phyloP scores from a whole-genome alignment of 2,113 vertebrate species.

The Deroptyus accipitrinus region DNA sequence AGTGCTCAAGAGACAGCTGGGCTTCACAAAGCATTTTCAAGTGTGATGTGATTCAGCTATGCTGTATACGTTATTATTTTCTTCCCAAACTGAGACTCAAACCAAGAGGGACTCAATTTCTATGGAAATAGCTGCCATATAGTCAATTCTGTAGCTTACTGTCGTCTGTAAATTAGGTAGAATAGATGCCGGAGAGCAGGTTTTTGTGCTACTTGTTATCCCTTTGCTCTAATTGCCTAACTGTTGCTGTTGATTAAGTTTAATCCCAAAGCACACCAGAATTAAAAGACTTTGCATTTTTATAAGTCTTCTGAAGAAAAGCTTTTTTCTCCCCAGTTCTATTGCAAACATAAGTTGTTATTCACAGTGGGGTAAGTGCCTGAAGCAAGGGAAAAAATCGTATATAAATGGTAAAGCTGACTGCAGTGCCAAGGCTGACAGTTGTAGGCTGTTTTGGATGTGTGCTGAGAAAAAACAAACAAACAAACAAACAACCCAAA shows the following conservation, averaged over 20 bases:
- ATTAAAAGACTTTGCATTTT: conserved; percentile 50
- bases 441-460: not conserved
- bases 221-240: not conserved
- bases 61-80: not conserved
- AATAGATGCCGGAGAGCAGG: not conserved
- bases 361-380: not conserved
- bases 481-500: too few species aligned
- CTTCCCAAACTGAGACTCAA: not conserved
- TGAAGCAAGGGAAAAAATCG: not conserved
- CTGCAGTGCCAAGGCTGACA: not conserved
- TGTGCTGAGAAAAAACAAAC: not conserved
- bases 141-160: not conserved
- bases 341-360: not conserved
- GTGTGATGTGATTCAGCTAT: not conserved
- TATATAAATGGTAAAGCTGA: not conserved
- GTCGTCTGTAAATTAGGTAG: conserved; percentile 1
- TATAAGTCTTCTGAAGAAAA: not conserved
- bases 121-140: conserved; percentile 2
- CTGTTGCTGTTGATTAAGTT: conserved; percentile 35
- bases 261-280: conserved; percentile 23
- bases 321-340: not conserved
- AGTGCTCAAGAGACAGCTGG: not conserved
- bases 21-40: not conserved
- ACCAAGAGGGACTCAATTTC: not conserved
- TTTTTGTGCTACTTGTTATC: not conserved